A percentile compares a stretch with the other conserved stretches of the same genome.
These are phyloP conservation scores for Glossophaga mutica DNA, from an alignment of 2,797 vertebrate species.

Conservation along the genomic window DNA sequence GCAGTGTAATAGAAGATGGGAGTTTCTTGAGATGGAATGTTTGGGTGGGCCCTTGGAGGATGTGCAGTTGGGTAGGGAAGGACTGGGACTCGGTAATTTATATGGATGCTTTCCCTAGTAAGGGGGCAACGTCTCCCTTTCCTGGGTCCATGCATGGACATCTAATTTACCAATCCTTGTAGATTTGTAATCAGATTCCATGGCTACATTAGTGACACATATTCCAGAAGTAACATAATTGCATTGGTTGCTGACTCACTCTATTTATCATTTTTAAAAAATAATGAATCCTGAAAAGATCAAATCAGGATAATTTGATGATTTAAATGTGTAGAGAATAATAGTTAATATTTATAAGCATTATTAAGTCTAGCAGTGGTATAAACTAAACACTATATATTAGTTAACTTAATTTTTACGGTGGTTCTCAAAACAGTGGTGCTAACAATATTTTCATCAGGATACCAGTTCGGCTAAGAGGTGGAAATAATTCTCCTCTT, in stretches of 20 bases:
- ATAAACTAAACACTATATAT: background rate
- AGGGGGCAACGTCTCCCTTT: background rate
- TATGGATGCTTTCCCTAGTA: background rate
- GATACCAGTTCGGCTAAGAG: background rate
- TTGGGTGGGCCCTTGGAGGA: background rate
- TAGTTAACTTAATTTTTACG: background rate
- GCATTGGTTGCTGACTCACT: background rate
- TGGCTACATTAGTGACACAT: background rate
- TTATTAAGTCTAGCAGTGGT: background rate
- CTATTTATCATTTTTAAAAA: background rate
- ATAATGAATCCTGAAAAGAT: background rate
- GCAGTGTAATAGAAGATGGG: background rate
- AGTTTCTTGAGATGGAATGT: background rate
- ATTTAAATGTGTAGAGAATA: background rate
- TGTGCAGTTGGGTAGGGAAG: background rate
- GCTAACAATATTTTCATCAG: background rate
- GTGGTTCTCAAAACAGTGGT: background rate
- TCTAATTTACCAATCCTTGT: background rate
- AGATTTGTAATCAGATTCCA: background rate
- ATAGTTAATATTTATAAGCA: background rate
- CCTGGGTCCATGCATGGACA: background rate
- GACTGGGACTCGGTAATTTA: background rate
- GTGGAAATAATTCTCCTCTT: background rate
- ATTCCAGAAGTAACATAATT: background rate
- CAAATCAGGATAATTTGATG: background rate